Conservation (phyloP, 2,888 invertebrate genomes). For the Plemyria rubiginata region DNA sequence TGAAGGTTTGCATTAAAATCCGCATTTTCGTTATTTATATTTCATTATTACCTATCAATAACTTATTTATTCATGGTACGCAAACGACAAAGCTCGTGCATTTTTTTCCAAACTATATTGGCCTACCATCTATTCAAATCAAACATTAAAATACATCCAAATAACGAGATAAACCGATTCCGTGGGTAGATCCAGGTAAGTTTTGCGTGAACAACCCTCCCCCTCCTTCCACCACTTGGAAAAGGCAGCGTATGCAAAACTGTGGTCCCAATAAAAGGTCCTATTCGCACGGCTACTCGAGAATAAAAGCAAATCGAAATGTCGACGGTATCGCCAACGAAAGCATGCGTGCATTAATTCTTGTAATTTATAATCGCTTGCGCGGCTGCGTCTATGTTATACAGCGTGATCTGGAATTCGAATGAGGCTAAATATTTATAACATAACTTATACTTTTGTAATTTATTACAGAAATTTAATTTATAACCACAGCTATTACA, state of each 20-base stretch:
- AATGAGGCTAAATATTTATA: not conserved
- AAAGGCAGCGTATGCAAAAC: conserved; percentile 30
- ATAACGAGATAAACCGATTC: not conserved
- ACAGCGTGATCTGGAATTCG: conserved; percentile 21
- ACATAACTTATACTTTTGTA: too few species aligned
- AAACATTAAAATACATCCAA: not conserved
- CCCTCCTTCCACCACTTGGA: conserved; percentile 22
- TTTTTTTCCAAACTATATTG: too few species aligned
- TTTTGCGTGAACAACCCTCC: conserved; percentile 14
- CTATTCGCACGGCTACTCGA: conserved; percentile 27
- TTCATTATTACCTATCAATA: too few species aligned
- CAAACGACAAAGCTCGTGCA: too few species aligned
- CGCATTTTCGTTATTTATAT: too few species aligned
- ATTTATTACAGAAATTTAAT: too few species aligned
- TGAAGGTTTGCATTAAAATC: too few species aligned
- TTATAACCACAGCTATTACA: too few species aligned
- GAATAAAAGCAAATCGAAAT: conserved; percentile 35
- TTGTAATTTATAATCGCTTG: conserved; percentile 54
- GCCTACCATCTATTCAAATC: not conserved
- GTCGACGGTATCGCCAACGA: conserved; percentile 44
- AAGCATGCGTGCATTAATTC: conserved; percentile 56
- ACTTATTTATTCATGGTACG: too few species aligned
- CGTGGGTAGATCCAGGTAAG: not conserved
- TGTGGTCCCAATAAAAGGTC: conserved; percentile 28
- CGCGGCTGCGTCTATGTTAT: conserved; percentile 39